Conservation (phyloP, 2,797 vertebrate genomes). For the Phyllotis vaccarum region DNA sequence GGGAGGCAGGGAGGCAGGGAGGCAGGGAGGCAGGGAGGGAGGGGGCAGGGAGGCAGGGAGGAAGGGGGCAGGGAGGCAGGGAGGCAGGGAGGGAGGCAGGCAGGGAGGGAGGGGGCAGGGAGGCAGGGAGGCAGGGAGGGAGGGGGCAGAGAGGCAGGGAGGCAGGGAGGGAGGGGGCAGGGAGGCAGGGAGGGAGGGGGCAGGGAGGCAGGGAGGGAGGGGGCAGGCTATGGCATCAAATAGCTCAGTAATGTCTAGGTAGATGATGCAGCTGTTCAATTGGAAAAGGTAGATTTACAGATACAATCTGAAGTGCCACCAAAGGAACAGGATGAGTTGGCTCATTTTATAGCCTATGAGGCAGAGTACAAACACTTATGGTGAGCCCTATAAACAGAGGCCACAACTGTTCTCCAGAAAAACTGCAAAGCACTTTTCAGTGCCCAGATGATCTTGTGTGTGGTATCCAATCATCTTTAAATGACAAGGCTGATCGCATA, state of each 20-base stretch:
- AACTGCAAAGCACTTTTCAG: background rate
- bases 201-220: no score
- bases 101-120: no score
- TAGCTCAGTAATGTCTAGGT: background rate
- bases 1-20: no score
- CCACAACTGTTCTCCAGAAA: background rate
- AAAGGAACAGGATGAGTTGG: background rate
- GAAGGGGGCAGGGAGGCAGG: no score
- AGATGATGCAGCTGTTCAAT: background rate
- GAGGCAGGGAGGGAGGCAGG: no score
- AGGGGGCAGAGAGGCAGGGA: no score
- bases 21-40: no score
- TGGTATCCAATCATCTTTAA: background rate
- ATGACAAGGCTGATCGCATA: constrained; percentile 2
- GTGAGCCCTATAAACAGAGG: constrained; percentile 6
- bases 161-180: no score
- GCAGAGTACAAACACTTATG: background rate
- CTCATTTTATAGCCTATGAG: constrained; percentile 20
- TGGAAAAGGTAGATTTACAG: constrained; percentile 41
- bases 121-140: no score
- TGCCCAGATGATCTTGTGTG: background rate
- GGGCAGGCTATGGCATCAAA: background rate
- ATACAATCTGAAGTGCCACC: background rate
- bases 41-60: no score
- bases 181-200: no score